Evolutionary conservation across 2,113 vertebrate genomes (phyloP).

Genomic region (Bubo blakistoni): DNA sequence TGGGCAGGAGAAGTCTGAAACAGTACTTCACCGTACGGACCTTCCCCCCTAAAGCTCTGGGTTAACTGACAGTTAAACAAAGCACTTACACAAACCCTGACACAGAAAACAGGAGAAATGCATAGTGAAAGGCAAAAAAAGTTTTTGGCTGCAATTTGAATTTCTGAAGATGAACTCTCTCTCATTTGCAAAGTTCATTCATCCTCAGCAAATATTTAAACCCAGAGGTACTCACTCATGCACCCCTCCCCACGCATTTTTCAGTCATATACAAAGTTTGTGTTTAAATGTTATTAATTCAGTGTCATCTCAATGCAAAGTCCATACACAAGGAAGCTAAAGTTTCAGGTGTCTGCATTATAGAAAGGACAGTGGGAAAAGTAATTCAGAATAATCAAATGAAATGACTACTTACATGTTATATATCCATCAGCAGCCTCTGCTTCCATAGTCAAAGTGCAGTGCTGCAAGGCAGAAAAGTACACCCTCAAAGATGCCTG

Average conservation of each 20-base stretch:
- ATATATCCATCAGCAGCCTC: constrained; percentile 88
- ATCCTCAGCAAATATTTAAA: not conserved
- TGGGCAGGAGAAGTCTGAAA: not conserved
- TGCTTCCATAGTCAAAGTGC: constrained; percentile 90
- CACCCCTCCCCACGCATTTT: not conserved
- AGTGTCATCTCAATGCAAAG: not conserved
- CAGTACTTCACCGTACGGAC: not conserved
- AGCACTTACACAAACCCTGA: not conserved
- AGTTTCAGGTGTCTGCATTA: not conserved
- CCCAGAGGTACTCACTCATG: not conserved
- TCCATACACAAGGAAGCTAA: not conserved
- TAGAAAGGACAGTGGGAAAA: not conserved
- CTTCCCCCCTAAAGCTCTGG: not conserved
- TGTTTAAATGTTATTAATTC: not conserved
- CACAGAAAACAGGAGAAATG: not conserved
- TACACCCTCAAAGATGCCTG: constrained; percentile 69
- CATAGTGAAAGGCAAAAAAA: not conserved
- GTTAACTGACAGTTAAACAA: not conserved
- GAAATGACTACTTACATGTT: constrained; percentile 87
- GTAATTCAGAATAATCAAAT: constrained; percentile 44
- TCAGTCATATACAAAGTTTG: not conserved
- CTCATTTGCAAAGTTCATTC: not conserved
- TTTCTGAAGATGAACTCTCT: not conserved
- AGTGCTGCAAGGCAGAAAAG: constrained; percentile 83
- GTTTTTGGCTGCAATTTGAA: not conserved